Conservation (phyloP, 2,888 invertebrate genomes). For the Zonitis immaculata region DNA sequence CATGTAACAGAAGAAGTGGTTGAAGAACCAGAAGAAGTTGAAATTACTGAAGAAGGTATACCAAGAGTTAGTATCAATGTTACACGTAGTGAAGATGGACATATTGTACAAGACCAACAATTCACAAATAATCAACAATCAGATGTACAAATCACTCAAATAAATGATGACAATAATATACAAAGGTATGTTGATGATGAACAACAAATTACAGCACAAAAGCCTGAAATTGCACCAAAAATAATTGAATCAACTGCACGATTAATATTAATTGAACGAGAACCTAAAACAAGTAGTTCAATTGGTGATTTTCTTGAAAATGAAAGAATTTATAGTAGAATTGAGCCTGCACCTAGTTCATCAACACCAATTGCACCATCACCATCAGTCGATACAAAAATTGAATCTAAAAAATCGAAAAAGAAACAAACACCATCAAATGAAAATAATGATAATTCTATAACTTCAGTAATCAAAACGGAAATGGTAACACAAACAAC, state of each 20-base stretch:
- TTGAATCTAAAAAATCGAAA: constrained; percentile 29
- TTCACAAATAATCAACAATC: constrained; percentile 25
- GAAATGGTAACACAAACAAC: constrained; percentile 10
- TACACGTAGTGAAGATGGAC: constrained; percentile 54
- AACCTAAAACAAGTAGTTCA: constrained; percentile 16
- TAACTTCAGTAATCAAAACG: constrained; percentile 21
- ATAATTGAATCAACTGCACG: constrained; percentile 20
- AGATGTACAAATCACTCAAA: constrained; percentile 25
- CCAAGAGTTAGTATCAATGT: constrained; percentile 68
- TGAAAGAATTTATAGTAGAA: constrained; percentile 35
- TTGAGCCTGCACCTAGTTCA: constrained; percentile 39
- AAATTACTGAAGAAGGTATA: constrained; percentile 66
- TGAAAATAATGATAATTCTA: constrained; percentile 28
- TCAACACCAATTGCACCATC: neutral
- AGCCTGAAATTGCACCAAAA: constrained; percentile 34
- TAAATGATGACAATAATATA: constrained; percentile 8
- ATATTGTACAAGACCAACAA: constrained; percentile 45
- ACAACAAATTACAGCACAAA: constrained; percentile 35
- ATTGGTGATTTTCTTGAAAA: constrained; percentile 32
- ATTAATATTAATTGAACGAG: constrained; percentile 10
- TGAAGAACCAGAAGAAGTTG: constrained; percentile 77
- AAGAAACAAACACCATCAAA: constrained; percentile 34
- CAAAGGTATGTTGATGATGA: constrained; percentile 45
- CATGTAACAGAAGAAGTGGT: constrained; percentile 76
- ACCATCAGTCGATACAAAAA: constrained; percentile 19